These are phyloP conservation scores for Erpornis zantholeuca DNA, from an alignment of 2,113 vertebrate species.

Conservation along the genomic window DNA sequence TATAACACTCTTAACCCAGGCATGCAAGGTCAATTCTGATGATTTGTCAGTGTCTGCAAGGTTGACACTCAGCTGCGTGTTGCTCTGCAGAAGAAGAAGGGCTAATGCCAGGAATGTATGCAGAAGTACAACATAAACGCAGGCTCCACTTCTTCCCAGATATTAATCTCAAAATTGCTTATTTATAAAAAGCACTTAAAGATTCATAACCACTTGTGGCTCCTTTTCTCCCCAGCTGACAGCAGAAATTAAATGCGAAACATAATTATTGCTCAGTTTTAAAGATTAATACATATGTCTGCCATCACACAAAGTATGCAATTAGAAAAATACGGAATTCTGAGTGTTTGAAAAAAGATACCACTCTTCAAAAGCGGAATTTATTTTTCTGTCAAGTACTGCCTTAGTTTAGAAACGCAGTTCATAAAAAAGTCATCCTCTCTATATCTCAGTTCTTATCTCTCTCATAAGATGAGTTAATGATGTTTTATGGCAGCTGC, in stretches of 20 bases:
- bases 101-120: neutral
- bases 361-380: neutral
- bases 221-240: neutral
- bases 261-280: neutral
- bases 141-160: neutral
- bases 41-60: neutral
- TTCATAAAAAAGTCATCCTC: neutral
- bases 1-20: neutral
- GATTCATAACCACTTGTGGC: neutral
- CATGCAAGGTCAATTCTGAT: neutral
- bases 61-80: neutral
- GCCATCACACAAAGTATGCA: neutral
- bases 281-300: neutral
- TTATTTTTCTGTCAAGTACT: neutral
- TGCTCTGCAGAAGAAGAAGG: neutral
- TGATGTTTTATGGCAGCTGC: neutral
- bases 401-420: neutral
- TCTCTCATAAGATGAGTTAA: neutral
- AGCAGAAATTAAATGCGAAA: neutral
- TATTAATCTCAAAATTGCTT: neutral
- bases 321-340: neutral
- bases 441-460: neutral
- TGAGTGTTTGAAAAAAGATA: neutral
- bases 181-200: slow-evolving; percentile 7
- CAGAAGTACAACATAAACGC: neutral